Conservation (phyloP, 2,797 vertebrate species). For the Crotalus adamanteus region DNA sequence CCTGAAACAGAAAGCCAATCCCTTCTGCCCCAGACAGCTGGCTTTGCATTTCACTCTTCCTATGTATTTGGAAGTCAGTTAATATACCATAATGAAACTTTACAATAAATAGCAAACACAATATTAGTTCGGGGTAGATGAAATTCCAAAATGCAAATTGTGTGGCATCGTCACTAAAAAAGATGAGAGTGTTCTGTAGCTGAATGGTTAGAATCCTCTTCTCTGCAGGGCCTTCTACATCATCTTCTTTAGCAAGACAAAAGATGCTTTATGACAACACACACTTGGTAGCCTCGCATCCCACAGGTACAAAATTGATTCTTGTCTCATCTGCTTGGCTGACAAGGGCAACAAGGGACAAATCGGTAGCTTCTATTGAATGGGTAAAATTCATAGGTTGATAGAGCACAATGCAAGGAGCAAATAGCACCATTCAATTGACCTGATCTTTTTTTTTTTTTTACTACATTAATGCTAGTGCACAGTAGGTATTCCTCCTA, state of each 20-base stretch:
- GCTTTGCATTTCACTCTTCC: neutral
- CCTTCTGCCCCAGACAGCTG: neutral
- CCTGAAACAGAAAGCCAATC: neutral
- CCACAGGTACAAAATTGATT: slow-evolving; percentile 14
- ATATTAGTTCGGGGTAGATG: neutral
- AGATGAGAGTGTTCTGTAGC: slow-evolving; percentile 17
- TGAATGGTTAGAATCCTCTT: neutral
- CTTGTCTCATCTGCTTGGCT: slow-evolving; percentile 10
- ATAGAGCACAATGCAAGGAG: neutral
- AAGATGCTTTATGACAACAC: slow-evolving; percentile 11
- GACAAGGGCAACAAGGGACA: slow-evolving; percentile 18
- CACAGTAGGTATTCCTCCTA: neutral
- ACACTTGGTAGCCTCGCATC: neutral
- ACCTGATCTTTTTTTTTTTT: neutral
- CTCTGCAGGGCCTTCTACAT: neutral
- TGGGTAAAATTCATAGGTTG: slow-evolving; percentile 5
- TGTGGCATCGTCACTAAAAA: neutral
- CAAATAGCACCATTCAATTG: neutral
- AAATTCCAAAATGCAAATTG: neutral
- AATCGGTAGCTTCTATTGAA: neutral
- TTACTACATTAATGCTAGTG: slow-evolving; percentile 7
- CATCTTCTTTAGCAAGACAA: slow-evolving; percentile 11
- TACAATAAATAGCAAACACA: neutral
- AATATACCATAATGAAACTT: neutral
- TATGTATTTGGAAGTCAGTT: neutral